Evolutionary conservation across 2,888 invertebrate species (phyloP).

Genomic region (Microchrysa polita): DNA sequence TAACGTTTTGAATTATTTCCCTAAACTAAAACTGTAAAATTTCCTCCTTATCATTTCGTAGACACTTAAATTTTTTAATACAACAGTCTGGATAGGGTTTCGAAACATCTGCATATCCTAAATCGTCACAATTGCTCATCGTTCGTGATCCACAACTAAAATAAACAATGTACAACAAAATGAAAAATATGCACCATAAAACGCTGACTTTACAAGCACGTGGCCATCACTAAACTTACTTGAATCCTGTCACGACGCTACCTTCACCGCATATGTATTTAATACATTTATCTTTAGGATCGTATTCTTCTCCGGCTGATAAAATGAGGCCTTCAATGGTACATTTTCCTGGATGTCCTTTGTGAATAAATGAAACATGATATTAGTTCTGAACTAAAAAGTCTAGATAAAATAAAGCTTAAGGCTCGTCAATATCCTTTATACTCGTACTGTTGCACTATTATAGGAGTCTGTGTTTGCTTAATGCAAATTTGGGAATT

Average conservation of each 20-base stretch:
- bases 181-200: conserved; percentile 4
- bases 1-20: background rate
- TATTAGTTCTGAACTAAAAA: no score
- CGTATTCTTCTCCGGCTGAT: conserved; percentile 33
- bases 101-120: conserved; percentile 35
- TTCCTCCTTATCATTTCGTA: conserved; percentile 25
- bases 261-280: conserved; percentile 35
- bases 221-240: conserved; percentile 18
- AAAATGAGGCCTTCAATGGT: conserved; percentile 21
- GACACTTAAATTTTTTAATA: conserved; percentile 33
- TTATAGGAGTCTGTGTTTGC: no score
- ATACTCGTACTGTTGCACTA: no score
- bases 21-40: conserved; percentile 19
- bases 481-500: no score
- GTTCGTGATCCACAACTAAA: conserved; percentile 36
- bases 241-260: conserved; percentile 34
- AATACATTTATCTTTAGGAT: conserved; percentile 33
- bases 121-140: conserved; percentile 35
- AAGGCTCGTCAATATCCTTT: no score
- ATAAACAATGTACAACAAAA: background rate
- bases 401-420: no score
- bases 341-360: conserved; percentile 38
- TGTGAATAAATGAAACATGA: conserved; percentile 10
- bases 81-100: conserved; percentile 40
- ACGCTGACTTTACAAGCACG: background rate